Conservation (phyloP, 2,797 vertebrate genomes). For the Lithobates pipiens region DNA sequence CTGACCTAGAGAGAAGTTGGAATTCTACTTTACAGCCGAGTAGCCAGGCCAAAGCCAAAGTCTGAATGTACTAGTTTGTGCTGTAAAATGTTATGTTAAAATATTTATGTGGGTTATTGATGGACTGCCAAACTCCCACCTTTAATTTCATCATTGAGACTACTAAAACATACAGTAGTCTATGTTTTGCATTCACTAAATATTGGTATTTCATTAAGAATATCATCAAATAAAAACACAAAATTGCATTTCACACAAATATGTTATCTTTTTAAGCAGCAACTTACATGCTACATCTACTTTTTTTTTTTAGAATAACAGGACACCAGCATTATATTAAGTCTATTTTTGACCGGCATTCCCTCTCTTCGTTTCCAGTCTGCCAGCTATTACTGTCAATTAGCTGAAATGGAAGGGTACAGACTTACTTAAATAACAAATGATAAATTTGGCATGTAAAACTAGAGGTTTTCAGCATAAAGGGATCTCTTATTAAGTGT, state of each 20-base stretch:
- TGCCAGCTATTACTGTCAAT: slow-evolving; percentile 49
- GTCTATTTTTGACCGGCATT: slow-evolving; percentile 2
- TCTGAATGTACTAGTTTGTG: no score
- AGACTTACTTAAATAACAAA: slow-evolving; percentile 54
- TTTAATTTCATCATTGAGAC: no score
- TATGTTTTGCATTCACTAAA: no score
- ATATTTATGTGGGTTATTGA: no score
- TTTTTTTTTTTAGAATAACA: background rate
- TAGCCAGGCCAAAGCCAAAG: no score
- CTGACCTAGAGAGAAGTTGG: no score
- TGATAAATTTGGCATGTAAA: slow-evolving; percentile 47
- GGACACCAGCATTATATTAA: slow-evolving; percentile 23
- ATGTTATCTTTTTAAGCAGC: background rate
- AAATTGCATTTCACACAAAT: no score
- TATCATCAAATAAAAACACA: background rate
- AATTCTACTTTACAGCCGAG: no score
- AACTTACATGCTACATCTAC: background rate
- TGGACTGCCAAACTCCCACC: no score
- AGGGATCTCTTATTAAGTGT: slow-evolving; percentile 38
- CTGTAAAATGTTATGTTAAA: no score
- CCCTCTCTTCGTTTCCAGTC: slow-evolving; percentile 4
- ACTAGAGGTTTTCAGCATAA: slow-evolving; percentile 22
- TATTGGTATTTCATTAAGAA: background rate
- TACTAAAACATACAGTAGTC: no score
- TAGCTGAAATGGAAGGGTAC: slow-evolving; percentile 43